Conservation (phyloP, 2,888 invertebrate species). For the Stenoptilia bipunctidactyla region DNA sequence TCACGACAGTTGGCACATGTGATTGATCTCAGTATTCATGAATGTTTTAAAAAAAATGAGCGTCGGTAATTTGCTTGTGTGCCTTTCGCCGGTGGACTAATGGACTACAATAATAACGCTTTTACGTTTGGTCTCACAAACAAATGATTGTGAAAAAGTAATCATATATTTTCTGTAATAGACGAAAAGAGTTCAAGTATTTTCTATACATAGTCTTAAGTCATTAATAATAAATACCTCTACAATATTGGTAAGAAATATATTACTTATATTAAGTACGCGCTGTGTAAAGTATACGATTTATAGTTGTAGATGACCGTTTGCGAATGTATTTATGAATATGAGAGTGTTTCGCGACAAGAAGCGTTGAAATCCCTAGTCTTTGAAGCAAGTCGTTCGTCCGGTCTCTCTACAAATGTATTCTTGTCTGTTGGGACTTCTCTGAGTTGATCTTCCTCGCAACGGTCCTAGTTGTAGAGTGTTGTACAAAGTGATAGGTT, state of each 20-base stretch:
- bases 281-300: slow-evolving; percentile 66
- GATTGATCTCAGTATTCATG: too few species aligned
- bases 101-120: slow-evolving; percentile 30
- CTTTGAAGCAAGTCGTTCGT: not conserved
- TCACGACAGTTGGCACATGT: not conserved
- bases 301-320: slow-evolving; percentile 31
- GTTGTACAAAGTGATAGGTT: slow-evolving; percentile 70
- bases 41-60: slow-evolving; percentile 16
- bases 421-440: slow-evolving; percentile 13
- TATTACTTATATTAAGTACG: slow-evolving; percentile 40
- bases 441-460: slow-evolving; percentile 44
- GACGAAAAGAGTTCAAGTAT: not conserved
- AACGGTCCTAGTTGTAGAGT: slow-evolving; percentile 50
- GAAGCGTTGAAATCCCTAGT: not conserved
- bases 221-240: slow-evolving; percentile 3
- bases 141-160: too few species aligned
- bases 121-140: slow-evolving; percentile 17
- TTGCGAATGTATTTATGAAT: slow-evolving; percentile 21
- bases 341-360: not conserved
- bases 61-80: slow-evolving; percentile 51
- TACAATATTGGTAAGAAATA: slow-evolving; percentile 25
- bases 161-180: too few species aligned
- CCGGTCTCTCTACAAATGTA: too few species aligned
- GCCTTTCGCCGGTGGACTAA: slow-evolving; percentile 55
- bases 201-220: not conserved